phyloP scores from a whole-genome alignment of 2,113 vertebrate genomes.

The Protomyctophum bolini region DNA sequence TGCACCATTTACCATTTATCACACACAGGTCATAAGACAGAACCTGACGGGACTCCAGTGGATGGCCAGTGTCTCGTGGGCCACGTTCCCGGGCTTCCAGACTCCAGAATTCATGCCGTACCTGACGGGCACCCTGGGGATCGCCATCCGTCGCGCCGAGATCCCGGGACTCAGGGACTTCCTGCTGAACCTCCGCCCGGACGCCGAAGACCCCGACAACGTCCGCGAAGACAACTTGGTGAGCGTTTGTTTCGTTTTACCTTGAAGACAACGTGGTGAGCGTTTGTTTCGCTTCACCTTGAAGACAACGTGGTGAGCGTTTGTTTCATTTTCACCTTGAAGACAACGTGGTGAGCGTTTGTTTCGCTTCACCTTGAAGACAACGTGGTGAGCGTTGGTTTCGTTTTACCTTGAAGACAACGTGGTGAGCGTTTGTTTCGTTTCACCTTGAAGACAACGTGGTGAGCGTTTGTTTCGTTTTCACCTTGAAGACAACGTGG shows the following conservation, averaged over 20 bases:
- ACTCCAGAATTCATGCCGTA: conserved; percentile 37
- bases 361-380: neutral
- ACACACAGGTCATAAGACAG: conserved; percentile 29
- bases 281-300: neutral
- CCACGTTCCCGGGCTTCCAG: conserved; percentile 41
- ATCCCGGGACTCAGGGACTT: conserved; percentile 56
- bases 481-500: no score
- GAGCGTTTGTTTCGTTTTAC: no score
- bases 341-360: conserved; percentile 40
- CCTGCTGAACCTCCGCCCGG: conserved; percentile 43
- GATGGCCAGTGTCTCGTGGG: conserved; percentile 70
- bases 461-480: no score
- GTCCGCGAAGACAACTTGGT: conserved; percentile 13
- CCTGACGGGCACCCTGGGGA: conserved; percentile 65
- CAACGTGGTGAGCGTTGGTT: no score
- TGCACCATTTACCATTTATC: no score
- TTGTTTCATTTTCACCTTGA: no score
- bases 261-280: conserved; percentile 51
- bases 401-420: no score
- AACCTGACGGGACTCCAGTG: conserved; percentile 60
- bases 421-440: no score
- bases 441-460: no score
- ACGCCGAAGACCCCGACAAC: conserved; percentile 8
- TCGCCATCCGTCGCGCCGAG: conserved; percentile 61
- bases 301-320: no score